Evolutionary conservation across 2,797 vertebrate genomes (phyloP), one percentile per base, ranked within the genome.

Genomic region (Halcyon badia): DNA sequence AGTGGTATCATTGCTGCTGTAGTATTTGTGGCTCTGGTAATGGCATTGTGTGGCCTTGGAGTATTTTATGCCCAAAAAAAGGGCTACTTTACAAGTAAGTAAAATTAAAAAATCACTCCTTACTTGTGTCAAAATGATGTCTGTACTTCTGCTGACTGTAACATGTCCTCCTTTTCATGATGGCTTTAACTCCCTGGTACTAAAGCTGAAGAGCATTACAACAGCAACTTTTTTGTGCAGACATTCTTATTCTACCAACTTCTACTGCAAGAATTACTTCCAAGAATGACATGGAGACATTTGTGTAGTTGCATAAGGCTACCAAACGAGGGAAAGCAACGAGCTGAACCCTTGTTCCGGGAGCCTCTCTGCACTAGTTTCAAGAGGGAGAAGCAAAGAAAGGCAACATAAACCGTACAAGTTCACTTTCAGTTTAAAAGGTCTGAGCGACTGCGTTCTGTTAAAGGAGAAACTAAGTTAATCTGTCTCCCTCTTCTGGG

Each of bases 51-150:
- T 82, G 98, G 98, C 61, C 98, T 99, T 61, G 99, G 99, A 7
- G 98, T 98, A n/a, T 98, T 98, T 96, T 98, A 99, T 83, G 98
- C 99, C 28, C 99, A 99, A 89, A 99, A 98, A 78, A 99, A 98
- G 49, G 99, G 99, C 28, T 99, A 99, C 97, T 99, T 99, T 97
- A 98, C 98, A 97, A 99, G 99, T 99, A 98, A 99, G 99, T 99
- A 78, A 82, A 89, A 52, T 49, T 13, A 11, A 19, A 57, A 88
- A 87, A 70, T 42, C 44, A 68, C 33, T 52, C n/a, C 11, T 79
- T 60, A 25, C 10, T 69, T 68, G 21, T 83, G n/a, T 87, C 6
- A 81, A 75, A 87, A 73, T 13, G 56, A 7, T 25, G 24, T 4
- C 42, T 15, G 19, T 73, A 39, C 11, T 86, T 76, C 49, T 86